A percentile compares a stretch with the other conserved stretches of the same genome.
Conservation (phyloP, 2,797 vertebrate species). For the Ctenopoma kingsleyae region DNA sequence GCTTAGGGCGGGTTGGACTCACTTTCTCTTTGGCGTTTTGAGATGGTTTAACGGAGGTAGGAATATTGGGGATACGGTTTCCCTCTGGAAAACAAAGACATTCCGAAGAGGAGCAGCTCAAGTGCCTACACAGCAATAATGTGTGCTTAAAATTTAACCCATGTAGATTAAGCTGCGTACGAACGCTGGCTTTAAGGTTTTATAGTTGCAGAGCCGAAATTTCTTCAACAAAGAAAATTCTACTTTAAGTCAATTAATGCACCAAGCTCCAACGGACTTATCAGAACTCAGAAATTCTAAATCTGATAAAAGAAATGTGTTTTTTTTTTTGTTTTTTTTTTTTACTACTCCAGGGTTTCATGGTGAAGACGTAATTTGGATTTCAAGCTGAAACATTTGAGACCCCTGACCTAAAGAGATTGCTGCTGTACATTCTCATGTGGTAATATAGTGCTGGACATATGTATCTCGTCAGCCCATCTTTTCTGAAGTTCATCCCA, state of each 20-base stretch:
- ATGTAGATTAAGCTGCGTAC: constrained; percentile 27
- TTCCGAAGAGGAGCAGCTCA: constrained; percentile 51
- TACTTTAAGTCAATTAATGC: not conserved
- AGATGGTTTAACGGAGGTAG: constrained; percentile 52
- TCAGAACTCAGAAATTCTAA: not conserved
- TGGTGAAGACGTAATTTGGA: constrained; percentile 48
- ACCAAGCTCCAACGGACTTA: not conserved
- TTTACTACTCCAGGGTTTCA: constrained; percentile 13
- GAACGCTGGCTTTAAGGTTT: constrained; percentile 3
- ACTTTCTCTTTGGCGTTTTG: constrained; percentile 47
- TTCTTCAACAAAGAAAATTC: not conserved
- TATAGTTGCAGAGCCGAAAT: not conserved
- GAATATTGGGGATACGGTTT: constrained; percentile 65
- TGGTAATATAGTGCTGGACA: constrained; percentile 61
- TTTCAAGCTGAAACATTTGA: constrained; percentile 43
- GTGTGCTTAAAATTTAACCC: constrained; percentile 39
- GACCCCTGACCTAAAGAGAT: constrained; percentile 49
- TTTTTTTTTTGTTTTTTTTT: too few species aligned
- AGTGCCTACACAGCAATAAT: constrained; percentile 56
- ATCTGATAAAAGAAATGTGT: not conserved
- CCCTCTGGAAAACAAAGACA: constrained; percentile 69
- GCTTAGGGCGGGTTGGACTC: constrained; percentile 47
- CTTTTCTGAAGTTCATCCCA: constrained; percentile 70
- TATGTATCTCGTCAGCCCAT: constrained; percentile 71
- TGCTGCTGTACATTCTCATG: constrained; percentile 56